Base-by-base conservation (phyloP, 1,140 invertebrate species). In the Anastrepha obliqua region DNA sequence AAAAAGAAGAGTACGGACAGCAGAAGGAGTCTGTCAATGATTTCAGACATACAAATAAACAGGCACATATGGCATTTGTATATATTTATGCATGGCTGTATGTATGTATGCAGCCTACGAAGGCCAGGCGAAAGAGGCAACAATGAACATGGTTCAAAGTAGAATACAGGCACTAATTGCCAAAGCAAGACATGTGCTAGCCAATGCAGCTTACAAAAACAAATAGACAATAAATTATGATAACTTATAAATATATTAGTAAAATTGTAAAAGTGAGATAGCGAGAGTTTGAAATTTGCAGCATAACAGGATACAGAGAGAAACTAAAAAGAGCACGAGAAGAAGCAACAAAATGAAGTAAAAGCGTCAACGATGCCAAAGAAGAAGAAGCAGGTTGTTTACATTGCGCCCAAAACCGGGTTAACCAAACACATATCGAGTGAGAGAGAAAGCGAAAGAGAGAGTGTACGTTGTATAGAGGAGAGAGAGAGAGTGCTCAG, bases 301-400 rank as follows among this genome's bases (percentile, higher is more conserved):
- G 42, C 1, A 47, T 17, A 47, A 47, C 17, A 44, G 42, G 42
- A 15, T 44, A 55, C 51, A 55, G 7, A 81, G 44, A 55, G 47
- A 7, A 0, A 29, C 29, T 29, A 29, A 29, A 8, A 44, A 20
- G 17, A 81, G n/a, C 15, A 9, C 17, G 7, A 51, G 15, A 8
- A 15, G 6, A 58, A 55, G 6, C 47, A 55, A 81, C 47, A 29
- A 74, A 81, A 17, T 81, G 5, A 11, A 29, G 29, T 29, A 29
- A 29, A 29, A 29, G 29, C 29, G 70, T 44, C 15, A 42, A 13
- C 39, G 39, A 17, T 15, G 42, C 6, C 3, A n/a, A 42, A 78
- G 17, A 51, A 51, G 74, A 81, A 55, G 74, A 81, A 81, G 20
- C 74, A 58, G n/a, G 44, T 81, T 81, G 74, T 81, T 81, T 81